Percentiles rank a stretch among this genome's conserved stretches.
Evolutionary conservation across 2,797 vertebrate species (phyloP).

Genomic region (Champsocephalus gunnari): DNA sequence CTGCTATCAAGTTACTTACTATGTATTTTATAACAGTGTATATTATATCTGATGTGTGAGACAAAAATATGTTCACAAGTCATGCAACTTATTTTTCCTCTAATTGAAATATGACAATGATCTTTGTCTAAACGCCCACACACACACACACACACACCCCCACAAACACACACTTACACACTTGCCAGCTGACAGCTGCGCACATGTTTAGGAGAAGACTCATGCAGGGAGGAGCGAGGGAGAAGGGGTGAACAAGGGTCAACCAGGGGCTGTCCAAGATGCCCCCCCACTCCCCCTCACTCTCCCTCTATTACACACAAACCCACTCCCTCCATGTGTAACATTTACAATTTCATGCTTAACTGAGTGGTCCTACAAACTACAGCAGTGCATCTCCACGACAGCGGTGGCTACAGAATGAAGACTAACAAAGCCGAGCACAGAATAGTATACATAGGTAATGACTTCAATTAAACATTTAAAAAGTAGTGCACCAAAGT

Average conservation of each 20-base stretch:
- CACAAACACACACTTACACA: conserved; percentile 58
- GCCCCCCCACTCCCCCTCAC: conserved; percentile 11
- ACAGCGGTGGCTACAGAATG: conserved; percentile 29
- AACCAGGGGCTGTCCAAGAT: conserved; percentile 65
- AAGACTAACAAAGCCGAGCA: conserved; percentile 65
- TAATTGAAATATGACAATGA: conserved; percentile 45
- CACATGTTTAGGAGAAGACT: conserved; percentile 73
- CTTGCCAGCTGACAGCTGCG: conserved; percentile 78
- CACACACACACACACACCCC: conserved; percentile 22
- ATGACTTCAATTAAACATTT: conserved; percentile 68
- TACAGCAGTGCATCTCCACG: conserved; percentile 23
- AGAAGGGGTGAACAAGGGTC: conserved; percentile 68
- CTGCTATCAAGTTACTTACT: background rate
- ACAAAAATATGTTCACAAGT: background rate
- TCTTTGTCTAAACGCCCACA: conserved; percentile 39
- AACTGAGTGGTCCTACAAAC: conserved; percentile 30
- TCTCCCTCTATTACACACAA: background rate
- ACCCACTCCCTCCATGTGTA: conserved; percentile 39
- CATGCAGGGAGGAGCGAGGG: conserved; percentile 58
- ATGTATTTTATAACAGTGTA: background rate
- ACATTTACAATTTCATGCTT: conserved; percentile 58
- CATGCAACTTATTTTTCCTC: background rate
- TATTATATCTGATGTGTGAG: background rate
- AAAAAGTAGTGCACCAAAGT: conserved; percentile 69
- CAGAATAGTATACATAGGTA: conserved; percentile 46